Evolutionary conservation across 2,113 vertebrate genomes (phyloP).

Genomic region (Myotis yumanensis): DNA sequence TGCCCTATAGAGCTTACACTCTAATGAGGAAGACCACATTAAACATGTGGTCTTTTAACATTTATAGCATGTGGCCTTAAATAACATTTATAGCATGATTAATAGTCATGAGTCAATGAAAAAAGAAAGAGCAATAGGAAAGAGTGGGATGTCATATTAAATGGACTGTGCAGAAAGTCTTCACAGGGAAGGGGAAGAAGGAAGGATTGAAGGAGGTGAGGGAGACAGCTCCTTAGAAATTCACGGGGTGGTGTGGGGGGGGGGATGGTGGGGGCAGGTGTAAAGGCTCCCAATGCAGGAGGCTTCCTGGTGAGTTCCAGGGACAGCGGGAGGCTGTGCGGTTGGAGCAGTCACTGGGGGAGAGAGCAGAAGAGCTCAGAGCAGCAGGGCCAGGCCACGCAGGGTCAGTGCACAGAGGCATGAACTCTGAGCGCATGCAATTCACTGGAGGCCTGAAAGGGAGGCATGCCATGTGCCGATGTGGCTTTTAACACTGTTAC

Average conservation of each 20-base stretch:
- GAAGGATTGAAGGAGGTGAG: background rate
- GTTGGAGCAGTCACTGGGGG: background rate
- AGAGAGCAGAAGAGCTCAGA: background rate
- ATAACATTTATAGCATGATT: background rate
- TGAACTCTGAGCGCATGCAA: background rate
- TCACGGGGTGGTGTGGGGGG: background rate
- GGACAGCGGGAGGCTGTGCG: accelerated
- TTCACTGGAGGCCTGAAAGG: background rate
- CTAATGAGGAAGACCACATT: background rate
- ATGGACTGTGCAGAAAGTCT: background rate
- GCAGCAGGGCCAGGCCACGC: background rate
- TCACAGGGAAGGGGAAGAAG: background rate
- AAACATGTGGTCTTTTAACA: background rate
- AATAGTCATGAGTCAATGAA: background rate
- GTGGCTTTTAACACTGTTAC: background rate
- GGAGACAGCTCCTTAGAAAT: background rate
- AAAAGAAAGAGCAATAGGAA: slow-evolving; percentile 8
- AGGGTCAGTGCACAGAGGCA: background rate
- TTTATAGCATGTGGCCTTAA: background rate
- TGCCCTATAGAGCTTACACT: background rate
- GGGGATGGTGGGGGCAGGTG: background rate
- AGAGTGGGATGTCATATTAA: background rate
- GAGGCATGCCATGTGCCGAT: background rate
- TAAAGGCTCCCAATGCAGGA: background rate
- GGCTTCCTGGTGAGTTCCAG: background rate